phyloP scores from a whole-genome alignment of 2,113 vertebrate species.

The Oryzias curvinotus region DNA sequence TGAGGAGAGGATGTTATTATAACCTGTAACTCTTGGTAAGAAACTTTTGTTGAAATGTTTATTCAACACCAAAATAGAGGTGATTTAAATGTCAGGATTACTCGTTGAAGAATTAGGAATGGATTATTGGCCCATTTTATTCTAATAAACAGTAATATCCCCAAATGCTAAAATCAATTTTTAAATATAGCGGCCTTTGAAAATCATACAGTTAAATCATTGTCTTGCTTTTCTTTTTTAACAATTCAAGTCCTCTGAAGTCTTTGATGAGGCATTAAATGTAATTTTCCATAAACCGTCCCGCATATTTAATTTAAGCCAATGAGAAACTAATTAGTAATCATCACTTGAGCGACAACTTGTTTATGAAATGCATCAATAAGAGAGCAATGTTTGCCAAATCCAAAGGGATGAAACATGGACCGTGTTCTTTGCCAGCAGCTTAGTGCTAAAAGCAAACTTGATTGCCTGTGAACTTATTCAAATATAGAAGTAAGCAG shows the following conservation, averaged over 20 bases:
- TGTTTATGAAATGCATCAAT: constrained; percentile 59
- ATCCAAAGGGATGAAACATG: constrained; percentile 49
- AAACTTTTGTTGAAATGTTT: too few relatives aligned
- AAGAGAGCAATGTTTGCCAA: constrained; percentile 56
- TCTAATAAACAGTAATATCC: too few relatives aligned
- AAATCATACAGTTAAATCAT: constrained; percentile 13
- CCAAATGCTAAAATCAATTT: constrained; percentile 26
- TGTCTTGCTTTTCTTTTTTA: constrained; percentile 12
- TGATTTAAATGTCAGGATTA: too few relatives aligned
- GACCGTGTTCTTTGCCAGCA: constrained; percentile 26
- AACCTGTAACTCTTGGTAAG: too few relatives aligned
- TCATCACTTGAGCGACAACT: constrained; percentile 70
- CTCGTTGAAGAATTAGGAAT: too few relatives aligned
- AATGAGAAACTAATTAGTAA: constrained; percentile 57
- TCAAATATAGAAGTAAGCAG: constrained; percentile 27
- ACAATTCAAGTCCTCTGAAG: constrained; percentile 13
- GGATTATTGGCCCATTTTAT: too few relatives aligned
- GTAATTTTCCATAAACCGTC: constrained; percentile 38
- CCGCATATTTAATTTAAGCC: constrained; percentile 50
- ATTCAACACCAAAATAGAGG: too few relatives aligned
- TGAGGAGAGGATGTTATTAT: too few relatives aligned
- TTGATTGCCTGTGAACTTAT: constrained; percentile 46
- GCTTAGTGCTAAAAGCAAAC: constrained; percentile 44
- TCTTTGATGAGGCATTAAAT: constrained; percentile 52
- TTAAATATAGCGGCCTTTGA: constrained; percentile 15